Percentiles rank a stretch among this genome's conserved stretches.
Conservation (phyloP, 1,140 invertebrate genomes). For the Wasmannia auropunctata region DNA sequence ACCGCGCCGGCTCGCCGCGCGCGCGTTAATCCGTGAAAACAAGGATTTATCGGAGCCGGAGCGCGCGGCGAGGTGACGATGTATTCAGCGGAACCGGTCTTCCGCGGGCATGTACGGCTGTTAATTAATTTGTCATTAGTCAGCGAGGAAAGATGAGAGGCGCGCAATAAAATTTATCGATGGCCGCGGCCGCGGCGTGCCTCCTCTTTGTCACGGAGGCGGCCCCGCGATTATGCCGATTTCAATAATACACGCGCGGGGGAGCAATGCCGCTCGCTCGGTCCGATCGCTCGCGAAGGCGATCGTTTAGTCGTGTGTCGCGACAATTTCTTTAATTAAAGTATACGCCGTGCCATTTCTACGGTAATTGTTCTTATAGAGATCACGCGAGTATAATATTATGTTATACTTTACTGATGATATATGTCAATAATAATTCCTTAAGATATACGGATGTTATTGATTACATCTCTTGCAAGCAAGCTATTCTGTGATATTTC, state of each 20-base stretch:
- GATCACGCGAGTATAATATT: background rate
- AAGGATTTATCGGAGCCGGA: conserved; percentile 64
- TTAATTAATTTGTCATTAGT: conserved; percentile 80
- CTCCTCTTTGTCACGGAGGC: conserved; percentile 14
- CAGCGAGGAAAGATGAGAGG: conserved; percentile 63
- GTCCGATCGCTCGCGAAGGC: background rate
- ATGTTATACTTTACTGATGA: background rate
- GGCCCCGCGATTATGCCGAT: conserved; percentile 17
- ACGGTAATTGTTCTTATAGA: background rate
- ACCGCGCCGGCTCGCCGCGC: background rate
- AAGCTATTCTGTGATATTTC: background rate
- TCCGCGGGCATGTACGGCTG: conserved; percentile 62
- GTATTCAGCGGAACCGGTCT: conserved; percentile 72
- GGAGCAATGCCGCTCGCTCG: background rate
- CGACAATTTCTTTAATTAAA: background rate
- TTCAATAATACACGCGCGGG: background rate
- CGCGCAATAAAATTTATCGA: conserved; percentile 71
- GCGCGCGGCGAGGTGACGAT: conserved; percentile 36
- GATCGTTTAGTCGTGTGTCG: background rate
- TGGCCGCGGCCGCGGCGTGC: conserved; percentile 49
- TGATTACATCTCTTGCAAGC: background rate
- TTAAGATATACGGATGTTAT: background rate
- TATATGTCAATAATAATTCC: background rate
- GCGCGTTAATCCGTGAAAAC: conserved; percentile 57
- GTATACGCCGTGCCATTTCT: background rate